A percentile compares a stretch with the other conserved stretches of the same genome.
Conservation (phyloP, 1,140 invertebrate species). For the Medauroidea extradentata region DNA sequence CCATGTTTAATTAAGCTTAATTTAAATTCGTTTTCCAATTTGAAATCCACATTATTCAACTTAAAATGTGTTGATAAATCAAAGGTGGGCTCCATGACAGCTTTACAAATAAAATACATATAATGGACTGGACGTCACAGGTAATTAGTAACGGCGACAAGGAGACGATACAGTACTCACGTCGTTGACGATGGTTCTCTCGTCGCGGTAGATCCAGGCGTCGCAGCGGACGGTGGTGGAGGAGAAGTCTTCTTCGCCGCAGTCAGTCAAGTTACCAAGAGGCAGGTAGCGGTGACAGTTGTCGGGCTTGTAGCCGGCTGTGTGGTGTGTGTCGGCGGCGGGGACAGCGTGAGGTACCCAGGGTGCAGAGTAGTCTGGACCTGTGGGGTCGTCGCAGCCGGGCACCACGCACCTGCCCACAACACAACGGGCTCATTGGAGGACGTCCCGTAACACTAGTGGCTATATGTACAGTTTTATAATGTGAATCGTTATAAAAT, state of each 20-base stretch:
- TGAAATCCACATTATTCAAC: no score
- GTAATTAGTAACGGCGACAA: no score
- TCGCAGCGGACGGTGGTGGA: slow-evolving; percentile 37
- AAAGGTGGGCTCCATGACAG: no score
- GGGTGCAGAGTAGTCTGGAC: slow-evolving; percentile 35
- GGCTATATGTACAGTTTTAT: no score
- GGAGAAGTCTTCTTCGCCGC: slow-evolving; percentile 23
- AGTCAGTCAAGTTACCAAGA: neutral
- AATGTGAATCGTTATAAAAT: no score
- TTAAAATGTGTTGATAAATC: no score
- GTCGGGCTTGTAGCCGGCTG: slow-evolving; percentile 4
- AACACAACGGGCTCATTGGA: slow-evolving; percentile 11
- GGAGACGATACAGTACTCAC: slow-evolving; percentile 29
- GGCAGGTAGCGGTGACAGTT: slow-evolving; percentile 23
- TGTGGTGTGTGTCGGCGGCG: neutral
- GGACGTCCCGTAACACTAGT: no score
- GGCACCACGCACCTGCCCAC: slow-evolving; percentile 46
- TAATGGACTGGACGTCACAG: no score
- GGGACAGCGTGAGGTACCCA: slow-evolving; percentile 47
- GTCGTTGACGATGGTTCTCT: slow-evolving; percentile 53
- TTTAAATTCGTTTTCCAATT: no score
- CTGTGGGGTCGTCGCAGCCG: slow-evolving; percentile 43
- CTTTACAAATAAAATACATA: no score
- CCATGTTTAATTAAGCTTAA: no score
- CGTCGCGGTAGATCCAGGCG: slow-evolving; percentile 47